Evolutionary conservation across 1,140 invertebrate genomes (phyloP), one percentile per base, ranked within the genome.

Genomic region (Temnothorax longispinosus): DNA sequence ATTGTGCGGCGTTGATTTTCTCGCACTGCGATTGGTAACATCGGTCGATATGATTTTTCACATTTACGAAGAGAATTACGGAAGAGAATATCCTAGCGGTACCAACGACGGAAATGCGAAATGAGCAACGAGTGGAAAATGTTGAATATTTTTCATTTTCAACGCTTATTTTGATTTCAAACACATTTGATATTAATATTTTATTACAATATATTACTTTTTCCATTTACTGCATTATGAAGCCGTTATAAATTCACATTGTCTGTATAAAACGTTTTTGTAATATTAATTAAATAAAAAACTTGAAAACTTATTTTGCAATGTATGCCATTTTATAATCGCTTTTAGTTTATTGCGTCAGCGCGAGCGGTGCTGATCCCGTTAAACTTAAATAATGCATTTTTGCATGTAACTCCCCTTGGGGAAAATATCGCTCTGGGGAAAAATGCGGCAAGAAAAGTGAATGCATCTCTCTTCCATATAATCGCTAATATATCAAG

Each of bases 321-420:
- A 74, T 38, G 18, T 41, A n/a, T 21, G 56, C 47, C 47, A 75
- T 74, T 60, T 75, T 50, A 38, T 75, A 75, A 84, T 75, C 80
- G 4, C 27, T 60, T 74, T 64, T 62, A 38, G 41, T 75, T 41
- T 32, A 75, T 82, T 74, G 71, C 54, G 41, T 50, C 69, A 27
- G 35, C 13, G 10, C 27, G 69, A 44, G 41, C 67, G 35, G 21
- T 27, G 41, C 32, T 58, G 56, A 41, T 82, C 80, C 69, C 44
- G 32, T 74, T 81, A 60, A 32, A 84, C 41, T 74, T 84, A 84
- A 84, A 84, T 74, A 74, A 74, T 74, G 80, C 52, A 84, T 47
- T 75, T 84, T 60, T 58, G 32, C 87, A 88, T 88, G 65, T 56
- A 78, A 67, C 54, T 71, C 78, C 67, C 65, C 15, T 18, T 65